phyloP scores from a whole-genome alignment of 2,888 invertebrate genomes.

The Epistrophe eligans region DNA sequence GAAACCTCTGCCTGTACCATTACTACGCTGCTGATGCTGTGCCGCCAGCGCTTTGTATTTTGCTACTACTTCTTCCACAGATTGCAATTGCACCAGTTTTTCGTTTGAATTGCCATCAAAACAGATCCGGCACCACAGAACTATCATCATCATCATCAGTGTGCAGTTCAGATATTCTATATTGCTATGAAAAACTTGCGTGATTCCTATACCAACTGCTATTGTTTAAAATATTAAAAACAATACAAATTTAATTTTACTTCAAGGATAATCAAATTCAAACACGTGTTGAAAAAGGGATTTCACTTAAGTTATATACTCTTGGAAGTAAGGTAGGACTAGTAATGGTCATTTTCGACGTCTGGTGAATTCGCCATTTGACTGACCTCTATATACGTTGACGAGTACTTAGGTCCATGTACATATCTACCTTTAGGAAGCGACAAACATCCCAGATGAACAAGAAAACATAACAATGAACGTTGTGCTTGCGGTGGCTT shows the following conservation, averaged over 20 bases:
- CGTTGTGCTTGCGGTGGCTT: constrained; percentile 29
- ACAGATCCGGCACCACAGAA: constrained; percentile 48
- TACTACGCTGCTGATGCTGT: constrained; percentile 8
- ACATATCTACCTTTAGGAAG: constrained; percentile 36
- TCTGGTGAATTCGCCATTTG: not conserved
- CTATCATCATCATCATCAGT: constrained; percentile 14
- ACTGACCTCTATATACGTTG: constrained; percentile 27
- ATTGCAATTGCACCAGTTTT: constrained; percentile 65
- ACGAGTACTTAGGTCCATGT: constrained; percentile 34
- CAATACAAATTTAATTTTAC: constrained; percentile 66
- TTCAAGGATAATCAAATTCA: constrained; percentile 66
- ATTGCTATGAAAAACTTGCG: constrained; percentile 47
- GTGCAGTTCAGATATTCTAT: constrained; percentile 44
- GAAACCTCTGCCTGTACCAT: not conserved
- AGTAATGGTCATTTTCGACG: not conserved
- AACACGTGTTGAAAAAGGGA: constrained; percentile 31
- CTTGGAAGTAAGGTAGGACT: constrained; percentile 3
- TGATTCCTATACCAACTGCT: constrained; percentile 21
- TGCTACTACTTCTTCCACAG: not conserved
- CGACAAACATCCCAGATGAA: constrained; percentile 58
- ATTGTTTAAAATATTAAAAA: constrained; percentile 69
- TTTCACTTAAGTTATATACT: constrained; percentile 13
- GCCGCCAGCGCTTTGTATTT: not conserved
- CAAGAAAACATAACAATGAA: constrained; percentile 45
- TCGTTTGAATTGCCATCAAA: constrained; percentile 49